Evolutionary conservation across 2,888 invertebrate species (phyloP).

Genomic region (Unio delphinus): DNA sequence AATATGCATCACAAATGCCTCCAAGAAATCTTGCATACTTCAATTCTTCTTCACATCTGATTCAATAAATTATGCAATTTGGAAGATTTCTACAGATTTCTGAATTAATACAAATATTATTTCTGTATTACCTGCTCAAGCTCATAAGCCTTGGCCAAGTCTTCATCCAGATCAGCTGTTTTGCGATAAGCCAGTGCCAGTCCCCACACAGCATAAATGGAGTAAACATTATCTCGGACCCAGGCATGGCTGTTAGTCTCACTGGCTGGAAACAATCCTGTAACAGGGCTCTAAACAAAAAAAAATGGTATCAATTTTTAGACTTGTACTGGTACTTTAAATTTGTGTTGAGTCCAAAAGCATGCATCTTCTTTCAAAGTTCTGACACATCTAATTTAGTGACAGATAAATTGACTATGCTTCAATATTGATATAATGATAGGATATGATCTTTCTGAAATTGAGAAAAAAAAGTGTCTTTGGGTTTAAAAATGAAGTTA

Average conservation of each 20-base stretch:
- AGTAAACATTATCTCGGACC: constrained; percentile 98
- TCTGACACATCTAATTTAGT: not conserved
- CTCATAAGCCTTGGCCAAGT: constrained; percentile 97
- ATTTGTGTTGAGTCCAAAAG: not conserved
- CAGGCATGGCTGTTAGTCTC: constrained; percentile 84
- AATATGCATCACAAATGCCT: no score
- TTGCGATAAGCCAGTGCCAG: constrained; percentile 98
- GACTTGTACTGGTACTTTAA: not conserved
- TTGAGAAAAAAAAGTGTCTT: no score
- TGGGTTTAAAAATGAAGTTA: no score
- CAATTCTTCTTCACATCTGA: no score
- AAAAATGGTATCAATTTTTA: not conserved
- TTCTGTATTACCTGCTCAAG: constrained; percentile 81
- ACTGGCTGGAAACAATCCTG: constrained; percentile 95
- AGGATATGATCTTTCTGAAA: no score
- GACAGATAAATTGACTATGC: not conserved
- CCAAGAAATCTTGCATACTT: no score
- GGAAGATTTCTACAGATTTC: no score
- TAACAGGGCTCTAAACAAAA: constrained; percentile 88
- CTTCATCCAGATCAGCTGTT: constrained; percentile 98
- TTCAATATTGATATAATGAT: no score
- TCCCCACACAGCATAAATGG: constrained; percentile 97
- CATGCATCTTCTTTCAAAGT: no score
- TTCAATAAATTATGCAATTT: no score
- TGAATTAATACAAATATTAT: no score